Evolutionary conservation across 2,113 vertebrate species (phyloP).

Genomic region (Papio anubis): DNA sequence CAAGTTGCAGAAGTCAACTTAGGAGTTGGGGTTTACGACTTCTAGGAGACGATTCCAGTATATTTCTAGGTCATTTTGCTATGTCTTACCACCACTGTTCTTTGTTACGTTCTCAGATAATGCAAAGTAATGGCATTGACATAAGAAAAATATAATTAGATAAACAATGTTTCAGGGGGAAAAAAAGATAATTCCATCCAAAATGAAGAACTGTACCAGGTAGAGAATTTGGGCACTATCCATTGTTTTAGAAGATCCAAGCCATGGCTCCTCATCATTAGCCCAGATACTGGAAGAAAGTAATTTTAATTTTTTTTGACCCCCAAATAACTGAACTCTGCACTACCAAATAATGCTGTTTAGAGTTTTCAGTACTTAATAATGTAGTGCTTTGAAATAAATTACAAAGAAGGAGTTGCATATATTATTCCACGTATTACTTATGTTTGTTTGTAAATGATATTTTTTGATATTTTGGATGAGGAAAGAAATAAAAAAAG

Average conservation of each 20-base stretch:
- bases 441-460: constrained; percentile 72
- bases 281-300: constrained; percentile 67
- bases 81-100: constrained; percentile 26
- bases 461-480: constrained; percentile 69
- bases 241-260: constrained; percentile 64
- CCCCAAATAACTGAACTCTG: constrained; percentile 68
- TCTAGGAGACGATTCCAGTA: not conserved
- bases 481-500: constrained; percentile 49
- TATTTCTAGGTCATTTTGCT: constrained; percentile 43
- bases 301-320: constrained; percentile 73
- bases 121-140: constrained; percentile 68
- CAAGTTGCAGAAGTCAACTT: constrained; percentile 15
- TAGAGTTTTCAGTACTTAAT: constrained; percentile 58
- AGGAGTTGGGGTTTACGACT: not conserved
- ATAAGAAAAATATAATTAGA: constrained; percentile 80
- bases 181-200: constrained; percentile 67
- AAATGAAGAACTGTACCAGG: constrained; percentile 68
- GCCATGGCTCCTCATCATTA: constrained; percentile 78
- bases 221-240: constrained; percentile 65
- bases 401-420: constrained; percentile 34
- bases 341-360: constrained; percentile 23
- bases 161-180: constrained; percentile 72
- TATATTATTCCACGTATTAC: constrained; percentile 40
- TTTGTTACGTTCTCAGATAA: constrained; percentile 61
- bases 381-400: constrained; percentile 55